Evolutionary conservation across 2,888 invertebrate genomes (phyloP).

Genomic region (Miltochrista miniata): DNA sequence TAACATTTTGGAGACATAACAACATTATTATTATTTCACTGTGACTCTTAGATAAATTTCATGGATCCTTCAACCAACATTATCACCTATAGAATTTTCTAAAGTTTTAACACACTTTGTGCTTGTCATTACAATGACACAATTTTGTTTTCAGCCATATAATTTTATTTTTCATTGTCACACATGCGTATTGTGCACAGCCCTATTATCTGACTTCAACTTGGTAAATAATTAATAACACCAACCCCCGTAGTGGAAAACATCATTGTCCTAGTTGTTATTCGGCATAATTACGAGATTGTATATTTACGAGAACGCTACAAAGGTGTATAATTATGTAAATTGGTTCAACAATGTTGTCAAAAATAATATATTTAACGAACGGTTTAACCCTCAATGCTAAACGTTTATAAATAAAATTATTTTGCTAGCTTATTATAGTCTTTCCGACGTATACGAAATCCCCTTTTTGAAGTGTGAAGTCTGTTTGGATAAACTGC

Average conservation of each 20-base stretch:
- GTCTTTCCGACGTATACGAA: too few species aligned
- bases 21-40: too few species aligned
- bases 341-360: conserved; percentile 4
- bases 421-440: neutral
- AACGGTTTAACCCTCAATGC: neutral
- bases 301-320: conserved; percentile 2
- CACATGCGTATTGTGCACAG: neutral
- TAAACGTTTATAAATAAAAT: neutral
- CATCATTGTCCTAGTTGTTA: conserved; percentile 13
- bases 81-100: too few species aligned
- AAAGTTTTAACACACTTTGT: too few species aligned
- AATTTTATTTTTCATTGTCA: too few species aligned
- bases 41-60: too few species aligned
- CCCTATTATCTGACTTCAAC: conserved; percentile 4
- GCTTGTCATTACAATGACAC: too few species aligned
- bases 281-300: conserved; percentile 8
- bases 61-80: too few species aligned
- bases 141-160: too few species aligned
- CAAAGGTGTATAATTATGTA: neutral
- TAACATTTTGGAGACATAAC: too few species aligned
- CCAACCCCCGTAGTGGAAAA: conserved; percentile 10
- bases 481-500: too few species aligned
- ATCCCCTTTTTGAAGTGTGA: too few species aligned
- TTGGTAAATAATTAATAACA: conserved; percentile 13
- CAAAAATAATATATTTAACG: conserved; percentile 5